Evolutionary conservation across 2,797 vertebrate species (phyloP).

Genomic region (Sitta carolinensis): DNA sequence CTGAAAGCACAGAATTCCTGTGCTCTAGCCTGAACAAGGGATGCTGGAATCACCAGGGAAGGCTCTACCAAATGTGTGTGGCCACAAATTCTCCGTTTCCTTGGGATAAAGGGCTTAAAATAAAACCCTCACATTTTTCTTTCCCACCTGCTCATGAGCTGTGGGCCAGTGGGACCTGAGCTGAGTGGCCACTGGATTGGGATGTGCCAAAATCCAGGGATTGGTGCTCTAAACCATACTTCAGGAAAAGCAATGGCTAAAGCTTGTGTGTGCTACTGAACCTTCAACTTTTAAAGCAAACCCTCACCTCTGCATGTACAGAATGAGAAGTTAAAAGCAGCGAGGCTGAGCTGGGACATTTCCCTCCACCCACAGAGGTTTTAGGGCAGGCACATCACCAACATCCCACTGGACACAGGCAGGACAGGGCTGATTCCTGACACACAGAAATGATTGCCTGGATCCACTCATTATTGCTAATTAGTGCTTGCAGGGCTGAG

Average conservation of each 20-base stretch:
- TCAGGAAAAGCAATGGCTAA: neutral
- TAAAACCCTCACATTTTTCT: neutral
- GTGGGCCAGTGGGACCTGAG: neutral
- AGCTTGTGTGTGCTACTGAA: neutral
- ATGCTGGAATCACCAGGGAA: neutral
- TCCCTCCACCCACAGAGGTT: neutral
- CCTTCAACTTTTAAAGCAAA: neutral
- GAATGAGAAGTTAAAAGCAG: neutral
- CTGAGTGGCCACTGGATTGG: neutral
- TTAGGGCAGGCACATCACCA: neutral
- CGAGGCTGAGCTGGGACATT: neutral
- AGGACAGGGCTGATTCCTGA: neutral
- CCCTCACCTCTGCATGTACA: accelerated
- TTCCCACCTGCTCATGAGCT: neutral
- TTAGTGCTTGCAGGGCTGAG: neutral
- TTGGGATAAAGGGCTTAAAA: neutral
- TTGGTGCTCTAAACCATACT: neutral
- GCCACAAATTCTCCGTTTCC: neutral
- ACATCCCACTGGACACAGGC: neutral
- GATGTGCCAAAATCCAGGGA: neutral
- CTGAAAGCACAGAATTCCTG: neutral
- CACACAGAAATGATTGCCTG: neutral
- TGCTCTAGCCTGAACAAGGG: accelerated
- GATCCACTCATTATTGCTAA: neutral
- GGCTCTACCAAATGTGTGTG: neutral